Percentiles rank a stretch among this genome's conserved stretches.
Conservation (phyloP, 2,888 invertebrate genomes). For the Ctena decussata region DNA sequence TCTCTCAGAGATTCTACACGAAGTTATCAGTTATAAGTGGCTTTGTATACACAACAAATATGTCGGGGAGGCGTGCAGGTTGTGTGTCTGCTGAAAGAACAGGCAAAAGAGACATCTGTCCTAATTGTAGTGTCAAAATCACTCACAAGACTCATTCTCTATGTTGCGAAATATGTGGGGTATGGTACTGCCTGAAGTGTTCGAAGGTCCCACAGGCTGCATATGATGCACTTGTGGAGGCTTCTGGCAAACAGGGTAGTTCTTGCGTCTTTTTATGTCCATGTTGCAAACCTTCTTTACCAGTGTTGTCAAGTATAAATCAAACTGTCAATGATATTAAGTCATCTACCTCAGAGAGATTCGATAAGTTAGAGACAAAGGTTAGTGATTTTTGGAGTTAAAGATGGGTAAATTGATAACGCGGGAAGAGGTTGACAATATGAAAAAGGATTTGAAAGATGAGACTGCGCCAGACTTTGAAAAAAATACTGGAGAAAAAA, state of each 20-base stretch:
- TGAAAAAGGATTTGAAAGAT: not conserved
- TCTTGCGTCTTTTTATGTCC: not conserved
- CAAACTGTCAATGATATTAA: not conserved
- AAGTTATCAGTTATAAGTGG: too few species aligned
- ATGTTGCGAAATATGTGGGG: not conserved
- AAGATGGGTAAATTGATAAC: not conserved
- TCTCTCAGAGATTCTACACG: too few species aligned
- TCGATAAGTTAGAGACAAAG: not conserved
- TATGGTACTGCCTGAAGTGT: not conserved
- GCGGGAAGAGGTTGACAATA: not conserved
- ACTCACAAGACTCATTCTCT: not conserved
- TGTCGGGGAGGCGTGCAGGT: not conserved
- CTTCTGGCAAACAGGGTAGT: not conserved
- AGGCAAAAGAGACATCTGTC: not conserved
- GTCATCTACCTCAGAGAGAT: not conserved
- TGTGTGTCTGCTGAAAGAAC: not conserved
- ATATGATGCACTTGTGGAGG: not conserved
- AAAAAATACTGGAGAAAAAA: not conserved
- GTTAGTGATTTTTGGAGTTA: not conserved
- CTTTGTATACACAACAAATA: too few species aligned
- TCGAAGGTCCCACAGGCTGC: not conserved
- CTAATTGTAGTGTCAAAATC: not conserved
- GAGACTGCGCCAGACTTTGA: not conserved
- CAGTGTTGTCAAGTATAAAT: not conserved
- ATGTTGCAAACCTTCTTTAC: not conserved